Base-by-base conservation (phyloP, 2,888 invertebrate species). In the Melitaea athalia region DNA sequence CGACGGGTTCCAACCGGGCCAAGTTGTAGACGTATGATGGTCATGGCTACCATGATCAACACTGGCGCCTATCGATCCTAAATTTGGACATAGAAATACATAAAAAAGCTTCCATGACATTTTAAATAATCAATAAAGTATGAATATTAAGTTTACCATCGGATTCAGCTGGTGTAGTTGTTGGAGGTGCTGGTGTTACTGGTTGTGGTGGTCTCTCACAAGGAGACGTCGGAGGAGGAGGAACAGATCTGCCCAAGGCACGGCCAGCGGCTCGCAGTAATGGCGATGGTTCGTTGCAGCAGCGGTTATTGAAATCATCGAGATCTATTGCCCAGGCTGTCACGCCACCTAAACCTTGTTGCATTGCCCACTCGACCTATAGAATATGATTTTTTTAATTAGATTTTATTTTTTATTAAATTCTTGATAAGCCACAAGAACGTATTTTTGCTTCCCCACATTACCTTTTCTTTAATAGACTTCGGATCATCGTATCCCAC, bases 261-360 rank as follows among this genome's bases (percentile, higher is more conserved):
- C 96, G 93, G 72, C 97, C 97, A 3, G 98, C 94, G 0, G 96
- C 95, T 53, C 95, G 94, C 12, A 98, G 89, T 55, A 98, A 85
- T 0, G 98, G 97, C 75, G 95, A 97, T 0, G 96, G 89, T 80
- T 97, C 97, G 5, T 91, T 90, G 81, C 98, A 98, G 83, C 98
- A 98, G 0, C 94, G 94, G 85, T 98, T 98, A 74, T 94, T 94
- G 82, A 97, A 98, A 84, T 98, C 98, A 76, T 98, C 98, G 76
- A 98, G 84, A 82, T 98, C 98, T 3, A 97, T 94, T 0, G 98
- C 97, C 97, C 97, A 98, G 0, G 97, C 96, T 57, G 96, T 95
- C 10, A 96, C 95, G 5, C 98, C 98, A 0, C 96, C 97, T 70
- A 96, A 94, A 0, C 96, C 95, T 80, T 95, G 94, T 6, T 94